phyloP scores from a whole-genome alignment of 2,888 invertebrate species.

The Dolichomitus sp. region DNA sequence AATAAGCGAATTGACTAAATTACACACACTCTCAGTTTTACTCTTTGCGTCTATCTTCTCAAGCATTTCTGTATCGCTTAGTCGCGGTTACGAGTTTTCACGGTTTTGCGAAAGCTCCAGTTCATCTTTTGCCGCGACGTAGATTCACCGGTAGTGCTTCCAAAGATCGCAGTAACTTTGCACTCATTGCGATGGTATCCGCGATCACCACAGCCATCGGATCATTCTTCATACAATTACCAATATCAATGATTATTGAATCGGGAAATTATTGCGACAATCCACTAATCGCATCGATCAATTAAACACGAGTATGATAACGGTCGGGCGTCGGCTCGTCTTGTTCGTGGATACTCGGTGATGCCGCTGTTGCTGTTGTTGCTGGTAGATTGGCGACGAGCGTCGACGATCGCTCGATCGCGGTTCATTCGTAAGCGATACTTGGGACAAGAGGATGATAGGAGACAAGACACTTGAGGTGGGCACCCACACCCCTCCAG shows the following conservation, averaged over 20 bases:
- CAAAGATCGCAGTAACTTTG: not conserved
- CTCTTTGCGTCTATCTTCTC: constrained; percentile 12
- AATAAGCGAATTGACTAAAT: constrained; percentile 61
- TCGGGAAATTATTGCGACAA: constrained; percentile 2
- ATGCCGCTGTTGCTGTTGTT: constrained; percentile 64
- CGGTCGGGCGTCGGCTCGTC: constrained; percentile 48
- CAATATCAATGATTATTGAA: not conserved
- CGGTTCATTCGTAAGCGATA: constrained; percentile 83
- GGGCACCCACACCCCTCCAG: constrained; percentile 76
- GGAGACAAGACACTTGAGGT: constrained; percentile 81
- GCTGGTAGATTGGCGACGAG: constrained; percentile 73
- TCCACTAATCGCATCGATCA: not conserved
- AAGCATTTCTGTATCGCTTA: not conserved
- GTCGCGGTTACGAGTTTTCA: constrained; percentile 19
- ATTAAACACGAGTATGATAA: constrained; percentile 32
- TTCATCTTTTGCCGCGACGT: constrained; percentile 36
- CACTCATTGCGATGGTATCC: constrained; percentile 9
- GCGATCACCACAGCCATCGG: not conserved
- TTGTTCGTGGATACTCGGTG: constrained; percentile 29
- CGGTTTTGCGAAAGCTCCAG: constrained; percentile 40
- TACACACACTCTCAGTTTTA: constrained; percentile 40
- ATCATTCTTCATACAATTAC: not conserved
- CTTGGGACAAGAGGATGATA: constrained; percentile 82
- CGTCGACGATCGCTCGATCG: constrained; percentile 81
- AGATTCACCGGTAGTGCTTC: not conserved